These are phyloP conservation scores for Andrena bucephala DNA, from an alignment of 2,888 invertebrate species.

Conservation along the genomic window DNA sequence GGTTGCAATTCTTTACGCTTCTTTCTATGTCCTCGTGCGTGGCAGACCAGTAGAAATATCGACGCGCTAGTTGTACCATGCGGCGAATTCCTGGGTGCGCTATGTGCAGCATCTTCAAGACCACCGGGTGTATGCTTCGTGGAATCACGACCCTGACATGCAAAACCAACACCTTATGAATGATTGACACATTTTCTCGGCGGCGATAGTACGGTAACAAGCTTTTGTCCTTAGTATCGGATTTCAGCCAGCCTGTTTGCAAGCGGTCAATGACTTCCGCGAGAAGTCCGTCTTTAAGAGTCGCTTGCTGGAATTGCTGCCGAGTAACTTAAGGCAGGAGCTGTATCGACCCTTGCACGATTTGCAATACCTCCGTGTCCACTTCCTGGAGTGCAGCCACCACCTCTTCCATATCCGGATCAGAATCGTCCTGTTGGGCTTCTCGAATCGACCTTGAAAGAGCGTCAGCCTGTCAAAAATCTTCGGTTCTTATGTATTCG, in stretches of 20 bases:
- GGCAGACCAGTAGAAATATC: not conserved
- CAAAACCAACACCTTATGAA: not conserved
- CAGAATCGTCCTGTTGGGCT: not conserved
- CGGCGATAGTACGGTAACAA: no score
- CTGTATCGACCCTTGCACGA: not conserved
- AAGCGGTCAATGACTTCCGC: not conserved
- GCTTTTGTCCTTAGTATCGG: not conserved
- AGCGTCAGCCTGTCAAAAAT: not conserved
- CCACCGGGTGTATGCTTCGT: not conserved
- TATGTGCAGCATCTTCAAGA: not conserved
- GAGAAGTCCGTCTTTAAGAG: not conserved
- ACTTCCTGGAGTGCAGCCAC: not conserved
- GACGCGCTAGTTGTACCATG: not conserved
- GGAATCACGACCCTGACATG: not conserved
- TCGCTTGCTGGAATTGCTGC: not conserved
- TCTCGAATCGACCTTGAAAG: not conserved
- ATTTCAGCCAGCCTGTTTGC: not conserved
- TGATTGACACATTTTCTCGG: not conserved
- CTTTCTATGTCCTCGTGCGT: not conserved
- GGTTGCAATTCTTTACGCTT: not conserved
- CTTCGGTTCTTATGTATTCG: not conserved
- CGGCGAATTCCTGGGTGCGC: not conserved
- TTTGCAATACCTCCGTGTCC: not conserved
- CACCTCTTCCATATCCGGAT: not conserved
- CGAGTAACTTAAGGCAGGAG: not conserved